phyloP scores from a whole-genome alignment of 64 coral and sea anemone species.

The Trachythela sp. region DNA sequence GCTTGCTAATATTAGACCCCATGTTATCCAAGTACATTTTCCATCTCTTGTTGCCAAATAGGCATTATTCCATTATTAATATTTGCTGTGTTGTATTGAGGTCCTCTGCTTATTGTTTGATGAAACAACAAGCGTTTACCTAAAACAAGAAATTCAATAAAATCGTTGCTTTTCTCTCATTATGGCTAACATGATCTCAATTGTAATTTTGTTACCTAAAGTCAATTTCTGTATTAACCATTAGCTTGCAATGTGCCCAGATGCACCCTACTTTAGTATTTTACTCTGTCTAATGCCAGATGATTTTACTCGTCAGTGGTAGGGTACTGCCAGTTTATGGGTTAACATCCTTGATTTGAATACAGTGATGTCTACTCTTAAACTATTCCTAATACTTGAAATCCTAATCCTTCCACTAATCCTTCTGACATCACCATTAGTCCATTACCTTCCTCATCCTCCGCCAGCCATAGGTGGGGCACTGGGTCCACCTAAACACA shows the following conservation, averaged over 20 bases:
- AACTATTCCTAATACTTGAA: no score
- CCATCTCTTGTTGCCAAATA: not conserved
- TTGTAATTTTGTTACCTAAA: no score
- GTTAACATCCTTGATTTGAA: not conserved
- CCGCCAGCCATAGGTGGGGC: slow-evolving; percentile 6
- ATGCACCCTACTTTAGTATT: no score
- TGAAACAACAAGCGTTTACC: not conserved
- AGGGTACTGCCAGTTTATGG: not conserved
- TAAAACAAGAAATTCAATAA: not conserved
- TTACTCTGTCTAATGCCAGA: no score
- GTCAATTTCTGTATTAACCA: no score
- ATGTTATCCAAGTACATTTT: not conserved
- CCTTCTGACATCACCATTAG: no score
- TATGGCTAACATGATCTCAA: no score
- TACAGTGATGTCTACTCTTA: no score
- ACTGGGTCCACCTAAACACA: not conserved
- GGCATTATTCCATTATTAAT: not conserved
- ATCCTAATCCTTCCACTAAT: no score
- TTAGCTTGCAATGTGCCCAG: no score
- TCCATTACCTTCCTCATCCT: slow-evolving; percentile 16
- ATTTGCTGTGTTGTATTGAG: not conserved
- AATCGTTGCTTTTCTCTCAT: not conserved
- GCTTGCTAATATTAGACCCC: not conserved
- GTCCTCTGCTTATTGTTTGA: not conserved
- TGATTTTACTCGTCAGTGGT: no score